Evolutionary conservation across 2,113 vertebrate genomes (phyloP).

Genomic region (Tachysurus fulvidraco): DNA sequence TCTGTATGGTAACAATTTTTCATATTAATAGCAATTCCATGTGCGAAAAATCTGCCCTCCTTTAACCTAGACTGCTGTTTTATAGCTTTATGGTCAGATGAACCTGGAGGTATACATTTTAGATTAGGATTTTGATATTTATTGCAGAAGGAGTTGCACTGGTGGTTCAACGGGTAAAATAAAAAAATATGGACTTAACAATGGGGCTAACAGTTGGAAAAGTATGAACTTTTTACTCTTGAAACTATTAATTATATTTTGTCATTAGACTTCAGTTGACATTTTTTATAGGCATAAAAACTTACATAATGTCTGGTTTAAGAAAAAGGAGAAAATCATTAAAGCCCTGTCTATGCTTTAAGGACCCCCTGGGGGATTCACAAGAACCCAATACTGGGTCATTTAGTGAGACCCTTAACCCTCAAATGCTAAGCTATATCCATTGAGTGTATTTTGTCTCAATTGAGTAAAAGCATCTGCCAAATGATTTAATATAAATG

Average conservation of each 20-base stretch:
- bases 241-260: not conserved
- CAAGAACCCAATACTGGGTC: too few species aligned
- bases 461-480: not conserved
- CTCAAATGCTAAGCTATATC: not conserved
- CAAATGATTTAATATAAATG: not conserved
- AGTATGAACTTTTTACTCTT: not conserved
- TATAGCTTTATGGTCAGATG: not conserved
- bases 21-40: constrained; percentile 21
- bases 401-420: not conserved
- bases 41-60: not conserved
- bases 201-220: not conserved
- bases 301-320: not conserved
- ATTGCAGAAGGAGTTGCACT: not conserved
- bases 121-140: not conserved
- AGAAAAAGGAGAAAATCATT: not conserved
- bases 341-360: not conserved
- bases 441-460: not conserved
- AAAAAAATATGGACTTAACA: not conserved
- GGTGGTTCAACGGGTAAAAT: not conserved
- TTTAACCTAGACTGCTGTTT: not conserved
- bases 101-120: not conserved
- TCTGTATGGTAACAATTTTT: constrained; percentile 16
- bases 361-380: not conserved
- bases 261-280: not conserved
- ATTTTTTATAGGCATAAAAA: not conserved